These are phyloP conservation scores for Conops quadrifasciatus DNA, from an alignment of 2,888 invertebrate genomes.

Conservation along the genomic window DNA sequence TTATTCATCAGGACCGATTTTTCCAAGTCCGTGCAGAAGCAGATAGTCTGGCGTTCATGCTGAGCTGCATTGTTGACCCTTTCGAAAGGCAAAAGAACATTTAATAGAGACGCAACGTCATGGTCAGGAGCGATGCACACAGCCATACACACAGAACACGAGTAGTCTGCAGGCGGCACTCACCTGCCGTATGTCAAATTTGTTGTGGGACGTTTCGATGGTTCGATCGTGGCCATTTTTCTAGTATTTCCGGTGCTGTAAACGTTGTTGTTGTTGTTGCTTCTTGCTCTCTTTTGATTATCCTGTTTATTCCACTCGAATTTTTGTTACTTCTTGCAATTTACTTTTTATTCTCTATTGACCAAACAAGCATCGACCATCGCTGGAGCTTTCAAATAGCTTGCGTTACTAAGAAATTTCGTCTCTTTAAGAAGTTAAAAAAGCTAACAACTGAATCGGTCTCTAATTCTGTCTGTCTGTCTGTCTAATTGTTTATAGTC, in stretches of 20 bases:
- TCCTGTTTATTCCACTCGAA: neutral
- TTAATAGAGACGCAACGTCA: no score
- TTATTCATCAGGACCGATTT: constrained; percentile 92
- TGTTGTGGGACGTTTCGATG: neutral
- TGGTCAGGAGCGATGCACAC: neutral
- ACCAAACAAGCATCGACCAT: neutral
- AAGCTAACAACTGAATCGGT: no score
- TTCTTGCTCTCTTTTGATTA: neutral
- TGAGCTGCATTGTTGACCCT: constrained; percentile 43
- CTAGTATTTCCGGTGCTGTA: neutral
- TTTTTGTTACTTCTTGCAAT: neutral
- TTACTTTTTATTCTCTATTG: neutral
- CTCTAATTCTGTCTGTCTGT: no score
- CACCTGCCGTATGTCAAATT: constrained; percentile 2
- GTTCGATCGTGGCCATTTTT: neutral
- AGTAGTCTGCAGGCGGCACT: neutral
- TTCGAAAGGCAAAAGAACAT: neutral
- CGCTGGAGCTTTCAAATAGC: neutral
- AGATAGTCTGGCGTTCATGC: constrained; percentile 52
- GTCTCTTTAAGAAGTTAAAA: no score
- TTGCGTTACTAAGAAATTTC: constrained; percentile 13
- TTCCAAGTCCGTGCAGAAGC: constrained; percentile 72
- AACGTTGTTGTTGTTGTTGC: neutral
- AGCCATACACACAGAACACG: neutral
- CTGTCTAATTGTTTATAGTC: no score